Evolutionary conservation across 2,888 invertebrate species (phyloP), one percentile per base, ranked within the genome.

Genomic region (Tetanocera ferruginea): DNA sequence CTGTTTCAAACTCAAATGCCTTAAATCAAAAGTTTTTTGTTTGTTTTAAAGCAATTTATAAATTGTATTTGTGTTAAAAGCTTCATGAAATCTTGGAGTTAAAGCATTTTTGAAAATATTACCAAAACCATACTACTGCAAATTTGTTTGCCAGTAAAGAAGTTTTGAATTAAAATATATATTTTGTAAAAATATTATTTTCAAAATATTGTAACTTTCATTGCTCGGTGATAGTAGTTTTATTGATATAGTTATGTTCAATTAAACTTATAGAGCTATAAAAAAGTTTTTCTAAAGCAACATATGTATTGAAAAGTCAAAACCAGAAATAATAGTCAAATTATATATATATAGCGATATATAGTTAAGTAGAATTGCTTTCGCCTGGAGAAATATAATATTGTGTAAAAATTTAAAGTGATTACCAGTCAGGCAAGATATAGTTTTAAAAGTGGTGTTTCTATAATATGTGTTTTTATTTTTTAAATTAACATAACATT

Each of bases 251-350:
- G 6, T 23, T 55, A 19, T 55, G 19, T 55, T 55, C 23, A 23
- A 23, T 6, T 9, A 55, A 55, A 55, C 19, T 19, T n/a, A 52
- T 9, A 55, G 6, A 55, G 14, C 55, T 19, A 55, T 19, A 19
- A 55, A n/a, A 19, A 2, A 55, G 19, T n/a, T 19, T 55, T 37
- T 37, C 11, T 60, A 11, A 31, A 43, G 6, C 6, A 55, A 60
- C 11, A 25, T 11, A 60, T 64, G 62, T 74, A 74, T 74, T 51
- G n/a, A 74, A 60, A 57, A 25, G 34, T 43, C 60, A 73, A 73
- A 25, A 55, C 14, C 52, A 49, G 17, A 74, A 64, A 64, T 31
- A 60, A 74, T 74, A 62, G 28, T 64, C 19, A 49, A 51, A 66
- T 52, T 28, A 74, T 23, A 28, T 23, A 31, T 62, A 62, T 51